Percentiles rank a stretch among this genome's conserved stretches.
Evolutionary conservation across 2,888 invertebrate genomes (phyloP).

Genomic region (Lochmaea crataegi): DNA sequence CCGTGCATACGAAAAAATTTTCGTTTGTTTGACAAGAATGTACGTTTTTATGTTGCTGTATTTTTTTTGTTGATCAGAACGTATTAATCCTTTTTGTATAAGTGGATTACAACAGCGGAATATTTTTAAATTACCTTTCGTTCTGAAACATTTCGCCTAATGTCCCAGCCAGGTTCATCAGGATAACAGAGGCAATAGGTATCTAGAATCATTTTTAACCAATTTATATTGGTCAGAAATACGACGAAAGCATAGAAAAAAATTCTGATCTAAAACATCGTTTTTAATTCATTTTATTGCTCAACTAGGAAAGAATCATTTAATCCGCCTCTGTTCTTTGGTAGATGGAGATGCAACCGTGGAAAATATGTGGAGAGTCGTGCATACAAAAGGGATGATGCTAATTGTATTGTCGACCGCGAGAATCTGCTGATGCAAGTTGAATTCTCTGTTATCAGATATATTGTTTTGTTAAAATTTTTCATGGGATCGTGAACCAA

Average conservation of each 20-base stretch:
- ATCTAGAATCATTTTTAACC: no score
- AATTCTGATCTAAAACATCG: not conserved
- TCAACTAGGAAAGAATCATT: not conserved
- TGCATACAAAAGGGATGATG: constrained; percentile 38
- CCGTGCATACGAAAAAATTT: constrained; percentile 8
- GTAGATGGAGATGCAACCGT: constrained; percentile 21
- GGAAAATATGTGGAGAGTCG: constrained; percentile 31
- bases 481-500: constrained; percentile 1
- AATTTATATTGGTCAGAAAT: no score
- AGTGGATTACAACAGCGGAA: not conserved
- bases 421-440: constrained; percentile 43
- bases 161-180: no score
- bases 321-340: constrained; percentile 35
- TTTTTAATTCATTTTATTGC: not conserved
- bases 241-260: not conserved
- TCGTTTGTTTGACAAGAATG: constrained; percentile 2
- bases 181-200: no score
- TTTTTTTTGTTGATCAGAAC: not conserved
- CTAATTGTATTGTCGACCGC: constrained; percentile 51
- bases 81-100: constrained; percentile 3
- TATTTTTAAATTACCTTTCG: not conserved
- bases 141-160: not conserved
- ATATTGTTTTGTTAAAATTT: constrained; percentile 1
- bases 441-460: constrained; percentile 42
- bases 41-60: constrained; percentile 5